phyloP scores from a whole-genome alignment of 2,113 vertebrate genomes.

The Peromyscus leucopus region DNA sequence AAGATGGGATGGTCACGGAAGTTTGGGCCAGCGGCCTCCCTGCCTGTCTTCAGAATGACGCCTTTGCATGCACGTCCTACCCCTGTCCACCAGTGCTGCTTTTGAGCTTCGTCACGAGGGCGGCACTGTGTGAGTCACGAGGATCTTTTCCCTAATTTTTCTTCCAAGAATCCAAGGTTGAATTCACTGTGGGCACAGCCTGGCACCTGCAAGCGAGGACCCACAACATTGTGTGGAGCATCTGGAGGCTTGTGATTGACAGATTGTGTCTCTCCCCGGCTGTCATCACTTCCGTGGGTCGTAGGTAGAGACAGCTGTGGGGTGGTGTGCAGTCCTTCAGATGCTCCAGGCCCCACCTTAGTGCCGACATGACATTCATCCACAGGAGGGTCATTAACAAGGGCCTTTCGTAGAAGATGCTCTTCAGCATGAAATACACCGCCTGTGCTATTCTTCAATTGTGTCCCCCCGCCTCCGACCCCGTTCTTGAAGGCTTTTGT shows the following conservation, averaged over 20 bases:
- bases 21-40: neutral
- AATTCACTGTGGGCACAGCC: neutral
- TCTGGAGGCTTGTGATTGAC: neutral
- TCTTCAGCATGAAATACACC: neutral
- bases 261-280: neutral
- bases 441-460: neutral
- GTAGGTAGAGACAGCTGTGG: neutral
- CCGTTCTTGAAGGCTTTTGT: neutral
- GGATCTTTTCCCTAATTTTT: neutral
- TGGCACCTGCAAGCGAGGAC: neutral
- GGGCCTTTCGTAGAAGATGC: neutral
- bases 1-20: slow-evolving; percentile 60
- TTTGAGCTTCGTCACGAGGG: neutral
- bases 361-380: neutral
- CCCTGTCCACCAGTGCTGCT: neutral
- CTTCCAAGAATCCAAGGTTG: slow-evolving; percentile 2
- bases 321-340: neutral
- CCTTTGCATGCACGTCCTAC: neutral
- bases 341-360: neutral
- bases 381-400: neutral
- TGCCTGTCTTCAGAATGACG: neutral
- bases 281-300: neutral
- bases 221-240: neutral
- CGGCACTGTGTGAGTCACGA: neutral
- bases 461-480: no score